A percentile compares a stretch with the other conserved stretches of the same genome.
These are phyloP conservation scores for Anolis carolinensis DNA, from an alignment of 2,113 vertebrate genomes.

Conservation along the genomic window DNA sequence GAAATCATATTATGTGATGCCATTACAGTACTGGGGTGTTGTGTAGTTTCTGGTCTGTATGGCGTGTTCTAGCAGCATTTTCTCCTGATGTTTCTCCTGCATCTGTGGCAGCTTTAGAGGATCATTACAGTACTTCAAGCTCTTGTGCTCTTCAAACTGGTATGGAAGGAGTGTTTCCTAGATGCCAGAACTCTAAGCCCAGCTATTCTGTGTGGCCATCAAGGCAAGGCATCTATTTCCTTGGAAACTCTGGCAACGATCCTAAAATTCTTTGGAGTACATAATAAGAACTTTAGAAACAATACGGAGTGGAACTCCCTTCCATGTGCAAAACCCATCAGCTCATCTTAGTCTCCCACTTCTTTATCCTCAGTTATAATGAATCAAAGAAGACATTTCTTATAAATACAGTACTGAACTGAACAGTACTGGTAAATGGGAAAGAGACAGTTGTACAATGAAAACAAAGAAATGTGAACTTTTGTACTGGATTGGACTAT, in stretches of 20 bases:
- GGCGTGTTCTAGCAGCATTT: no score
- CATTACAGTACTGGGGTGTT: no score
- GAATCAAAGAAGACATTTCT: conserved; percentile 4
- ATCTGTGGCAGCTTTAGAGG: no score
- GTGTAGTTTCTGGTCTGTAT: no score
- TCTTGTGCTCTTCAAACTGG: not conserved
- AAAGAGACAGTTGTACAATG: not conserved
- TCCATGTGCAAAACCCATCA: not conserved
- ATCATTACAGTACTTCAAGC: not conserved
- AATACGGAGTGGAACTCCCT: not conserved
- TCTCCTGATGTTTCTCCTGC: no score
- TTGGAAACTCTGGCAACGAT: not conserved
- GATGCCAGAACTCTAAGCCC: not conserved
- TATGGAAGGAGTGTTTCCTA: not conserved
- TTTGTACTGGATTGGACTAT: not conserved
- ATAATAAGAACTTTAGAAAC: not conserved
- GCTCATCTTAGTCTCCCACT: not conserved
- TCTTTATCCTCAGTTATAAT: not conserved
- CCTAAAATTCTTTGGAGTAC: not conserved
- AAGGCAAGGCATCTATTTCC: not conserved
- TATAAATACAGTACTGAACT: not conserved
- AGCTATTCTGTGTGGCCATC: not conserved
- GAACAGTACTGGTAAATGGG: not conserved
- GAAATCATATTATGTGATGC: no score
- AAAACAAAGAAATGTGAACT: not conserved